Evolutionary conservation across 2,113 vertebrate species (phyloP).

Genomic region (Chaetura pelagica): DNA sequence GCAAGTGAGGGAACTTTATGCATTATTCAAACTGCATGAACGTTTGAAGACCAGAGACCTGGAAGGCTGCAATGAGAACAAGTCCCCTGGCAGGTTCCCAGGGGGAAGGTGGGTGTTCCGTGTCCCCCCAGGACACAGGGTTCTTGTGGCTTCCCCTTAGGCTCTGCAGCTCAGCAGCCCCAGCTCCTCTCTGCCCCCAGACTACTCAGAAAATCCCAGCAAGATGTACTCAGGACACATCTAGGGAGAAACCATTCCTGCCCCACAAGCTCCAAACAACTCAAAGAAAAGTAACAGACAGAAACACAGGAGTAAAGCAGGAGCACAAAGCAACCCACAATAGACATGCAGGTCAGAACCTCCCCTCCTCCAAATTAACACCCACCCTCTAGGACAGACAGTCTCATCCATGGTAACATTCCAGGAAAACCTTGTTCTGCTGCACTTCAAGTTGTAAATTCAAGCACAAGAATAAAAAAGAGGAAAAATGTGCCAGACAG

Average conservation of each 20-base stretch:
- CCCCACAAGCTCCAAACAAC: neutral
- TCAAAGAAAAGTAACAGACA: neutral
- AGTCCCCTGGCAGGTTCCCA: neutral
- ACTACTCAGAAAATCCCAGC: rapidly evolving
- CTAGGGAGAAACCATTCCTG: neutral
- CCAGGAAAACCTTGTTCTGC: neutral
- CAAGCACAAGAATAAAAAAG: neutral
- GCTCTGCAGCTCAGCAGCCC: neutral
- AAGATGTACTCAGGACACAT: neutral
- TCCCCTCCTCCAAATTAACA: neutral
- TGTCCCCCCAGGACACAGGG: neutral
- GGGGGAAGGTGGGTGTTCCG: neutral
- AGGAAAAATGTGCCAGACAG: neutral
- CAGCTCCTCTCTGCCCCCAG: neutral
- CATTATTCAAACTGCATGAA: neutral
- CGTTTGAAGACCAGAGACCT: neutral
- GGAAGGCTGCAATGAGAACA: neutral
- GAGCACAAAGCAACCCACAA: neutral
- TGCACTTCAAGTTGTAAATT: neutral
- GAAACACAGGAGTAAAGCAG: neutral
- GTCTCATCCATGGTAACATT: neutral
- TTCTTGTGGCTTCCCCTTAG: rapidly evolving
- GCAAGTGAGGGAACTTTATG: neutral
- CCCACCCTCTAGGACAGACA: neutral
- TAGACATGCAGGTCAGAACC: neutral